Conservation (phyloP, 2,113 vertebrate genomes). For the Cathartes aura region DNA sequence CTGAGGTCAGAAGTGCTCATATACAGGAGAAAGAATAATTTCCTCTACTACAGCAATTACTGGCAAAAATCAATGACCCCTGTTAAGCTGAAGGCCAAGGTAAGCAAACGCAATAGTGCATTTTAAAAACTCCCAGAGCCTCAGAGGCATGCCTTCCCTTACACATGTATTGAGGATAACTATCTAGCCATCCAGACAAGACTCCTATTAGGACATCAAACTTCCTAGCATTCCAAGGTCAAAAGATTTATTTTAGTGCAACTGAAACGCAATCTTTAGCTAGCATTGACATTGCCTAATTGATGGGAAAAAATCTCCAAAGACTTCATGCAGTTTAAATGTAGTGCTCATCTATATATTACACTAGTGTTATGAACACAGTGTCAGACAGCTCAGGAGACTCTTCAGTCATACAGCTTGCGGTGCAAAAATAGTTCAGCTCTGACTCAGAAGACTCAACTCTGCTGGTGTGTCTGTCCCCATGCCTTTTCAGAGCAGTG, state of each 20-base stretch:
- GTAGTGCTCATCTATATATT: neutral
- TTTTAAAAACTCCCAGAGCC: constrained; percentile 17
- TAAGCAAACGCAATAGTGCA: constrained; percentile 19
- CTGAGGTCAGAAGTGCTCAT: neutral
- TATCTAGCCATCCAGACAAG: neutral
- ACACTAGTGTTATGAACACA: neutral
- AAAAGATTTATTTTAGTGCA: neutral
- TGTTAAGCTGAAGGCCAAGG: constrained; percentile 21
- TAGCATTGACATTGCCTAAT: neutral
- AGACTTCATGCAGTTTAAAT: neutral
- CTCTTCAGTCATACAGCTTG: neutral
- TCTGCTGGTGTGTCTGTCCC: neutral
- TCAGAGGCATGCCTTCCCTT: neutral
- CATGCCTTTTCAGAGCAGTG: neutral
- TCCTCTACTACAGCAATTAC: constrained; percentile 46
- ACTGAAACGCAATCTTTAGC: neutral
- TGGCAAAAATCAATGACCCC: constrained; percentile 47
- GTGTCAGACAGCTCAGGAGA: neutral
- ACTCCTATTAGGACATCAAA: neutral
- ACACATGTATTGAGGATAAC: neutral
- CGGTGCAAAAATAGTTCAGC: neutral
- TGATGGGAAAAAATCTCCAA: neutral
- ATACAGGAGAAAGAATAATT: constrained; percentile 35
- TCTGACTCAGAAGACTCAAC: neutral
- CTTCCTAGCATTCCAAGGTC: neutral